A percentile compares a stretch with the other conserved stretches of the same genome.
Evolutionary conservation across 2,797 vertebrate genomes (phyloP).

Genomic region (Aerospiza tachiro): DNA sequence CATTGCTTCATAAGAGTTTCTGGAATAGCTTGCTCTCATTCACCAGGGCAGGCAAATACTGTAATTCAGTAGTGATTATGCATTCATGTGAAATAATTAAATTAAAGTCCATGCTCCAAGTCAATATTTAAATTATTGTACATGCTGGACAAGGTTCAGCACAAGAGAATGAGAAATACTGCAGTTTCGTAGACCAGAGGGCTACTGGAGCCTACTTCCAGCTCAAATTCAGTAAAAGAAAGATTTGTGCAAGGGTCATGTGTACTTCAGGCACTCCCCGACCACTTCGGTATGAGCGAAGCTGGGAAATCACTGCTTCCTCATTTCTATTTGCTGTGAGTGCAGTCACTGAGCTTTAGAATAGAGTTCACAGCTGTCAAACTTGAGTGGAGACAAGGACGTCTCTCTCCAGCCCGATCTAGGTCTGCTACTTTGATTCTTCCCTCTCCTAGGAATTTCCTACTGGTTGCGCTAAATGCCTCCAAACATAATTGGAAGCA

Average conservation of each 20-base stretch:
- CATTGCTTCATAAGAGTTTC: not conserved
- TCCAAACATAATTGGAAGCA: not conserved
- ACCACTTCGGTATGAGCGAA: not conserved
- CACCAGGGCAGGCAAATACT: not conserved
- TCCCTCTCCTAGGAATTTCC: not conserved
- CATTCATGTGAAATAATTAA: not conserved
- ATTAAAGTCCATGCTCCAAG: not conserved
- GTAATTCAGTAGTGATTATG: not conserved
- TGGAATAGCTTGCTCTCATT: not conserved
- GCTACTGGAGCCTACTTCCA: not conserved
- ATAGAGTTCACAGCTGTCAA: not conserved
- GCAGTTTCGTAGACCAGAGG: not conserved
- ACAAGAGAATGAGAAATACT: not conserved
- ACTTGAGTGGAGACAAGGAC: not conserved
- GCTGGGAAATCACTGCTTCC: not conserved
- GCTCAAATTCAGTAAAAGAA: not conserved
- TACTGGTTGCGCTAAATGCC: not conserved
- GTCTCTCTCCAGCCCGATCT: not conserved
- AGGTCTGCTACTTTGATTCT: not conserved
- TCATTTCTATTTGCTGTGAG: not conserved
- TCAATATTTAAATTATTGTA: not conserved
- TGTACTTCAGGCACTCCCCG: not conserved
- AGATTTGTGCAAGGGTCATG: not conserved
- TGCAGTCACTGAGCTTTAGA: not conserved
- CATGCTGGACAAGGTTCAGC: not conserved